phyloP scores from a whole-genome alignment of 1,140 invertebrate species.

The Rhizoglyphus robini region DNA sequence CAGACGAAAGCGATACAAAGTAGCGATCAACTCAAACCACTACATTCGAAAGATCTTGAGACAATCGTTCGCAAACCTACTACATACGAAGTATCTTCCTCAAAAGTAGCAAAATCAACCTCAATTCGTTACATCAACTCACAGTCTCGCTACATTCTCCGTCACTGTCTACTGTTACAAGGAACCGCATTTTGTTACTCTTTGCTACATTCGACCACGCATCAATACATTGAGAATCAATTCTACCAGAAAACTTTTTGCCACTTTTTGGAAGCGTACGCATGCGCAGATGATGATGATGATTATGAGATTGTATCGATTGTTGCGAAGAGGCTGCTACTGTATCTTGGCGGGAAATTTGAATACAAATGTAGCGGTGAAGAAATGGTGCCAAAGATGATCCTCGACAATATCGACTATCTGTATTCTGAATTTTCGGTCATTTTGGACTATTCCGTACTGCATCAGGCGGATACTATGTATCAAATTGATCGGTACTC shows the following conservation, averaged over 20 bases:
- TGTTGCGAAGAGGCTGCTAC: background rate
- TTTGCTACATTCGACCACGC: background rate
- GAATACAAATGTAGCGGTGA: background rate
- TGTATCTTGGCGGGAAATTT: background rate
- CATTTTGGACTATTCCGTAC: background rate
- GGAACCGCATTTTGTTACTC: background rate
- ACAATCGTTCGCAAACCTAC: background rate
- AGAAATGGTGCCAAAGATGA: background rate
- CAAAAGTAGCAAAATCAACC: background rate
- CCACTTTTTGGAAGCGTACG: background rate
- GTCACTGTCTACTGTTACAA: conserved; percentile 7
- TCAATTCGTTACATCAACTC: background rate
- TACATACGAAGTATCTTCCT: background rate
- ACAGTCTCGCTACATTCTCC: background rate
- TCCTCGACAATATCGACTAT: conserved; percentile 3
- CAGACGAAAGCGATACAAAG: background rate
- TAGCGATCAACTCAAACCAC: background rate
- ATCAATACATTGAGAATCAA: background rate
- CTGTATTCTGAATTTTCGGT: background rate
- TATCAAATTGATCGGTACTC: background rate
- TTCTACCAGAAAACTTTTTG: background rate
- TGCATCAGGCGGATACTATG: background rate
- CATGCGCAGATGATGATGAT: background rate
- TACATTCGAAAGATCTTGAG: background rate
- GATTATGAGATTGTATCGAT: background rate